Percentiles rank a stretch among this genome's conserved stretches.
Conservation (phyloP, 2,113 vertebrate species). For the Paramormyrops kingsleyae region DNA sequence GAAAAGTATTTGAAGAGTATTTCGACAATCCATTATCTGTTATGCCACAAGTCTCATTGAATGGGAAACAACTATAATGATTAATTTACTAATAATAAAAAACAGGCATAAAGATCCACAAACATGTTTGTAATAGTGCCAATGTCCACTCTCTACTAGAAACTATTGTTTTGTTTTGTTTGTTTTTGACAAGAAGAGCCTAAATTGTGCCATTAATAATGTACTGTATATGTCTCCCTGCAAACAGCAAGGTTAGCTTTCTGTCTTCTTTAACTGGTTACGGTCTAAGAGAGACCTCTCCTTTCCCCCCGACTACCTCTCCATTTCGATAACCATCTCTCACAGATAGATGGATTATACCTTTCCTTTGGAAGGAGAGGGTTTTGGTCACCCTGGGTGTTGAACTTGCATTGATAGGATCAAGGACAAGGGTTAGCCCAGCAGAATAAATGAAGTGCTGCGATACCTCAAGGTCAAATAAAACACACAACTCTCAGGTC, state of each 20-base stretch:
- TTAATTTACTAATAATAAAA: neutral
- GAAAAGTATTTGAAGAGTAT: neutral
- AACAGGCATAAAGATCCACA: neutral
- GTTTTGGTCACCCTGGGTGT: slow-evolving; percentile 16
- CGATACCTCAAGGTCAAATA: slow-evolving; percentile 18
- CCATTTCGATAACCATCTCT: slow-evolving; percentile 16
- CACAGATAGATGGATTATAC: slow-evolving; percentile 22
- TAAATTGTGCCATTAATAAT: slow-evolving; percentile 40
- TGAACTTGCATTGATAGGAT: slow-evolving; percentile 18
- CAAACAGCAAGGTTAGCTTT: neutral
- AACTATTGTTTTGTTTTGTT: slow-evolving; percentile 36
- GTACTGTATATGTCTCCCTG: slow-evolving; percentile 7
- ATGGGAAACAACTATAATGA: neutral
- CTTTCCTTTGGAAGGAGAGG: slow-evolving; percentile 15
- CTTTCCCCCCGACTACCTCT: neutral
- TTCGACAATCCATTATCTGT: neutral
- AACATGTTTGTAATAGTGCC: neutral
- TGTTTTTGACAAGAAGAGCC: slow-evolving; percentile 61
- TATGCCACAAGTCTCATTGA: neutral
- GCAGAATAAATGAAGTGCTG: neutral
- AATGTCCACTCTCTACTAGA: neutral
- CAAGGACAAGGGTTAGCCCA: slow-evolving; percentile 10
- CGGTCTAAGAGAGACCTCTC: neutral
- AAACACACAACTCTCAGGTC: neutral
- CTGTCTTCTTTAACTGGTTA: slow-evolving; percentile 7